Conservation (phyloP, 2,888 invertebrate species). For the Dasysyrphus tricinctus region DNA sequence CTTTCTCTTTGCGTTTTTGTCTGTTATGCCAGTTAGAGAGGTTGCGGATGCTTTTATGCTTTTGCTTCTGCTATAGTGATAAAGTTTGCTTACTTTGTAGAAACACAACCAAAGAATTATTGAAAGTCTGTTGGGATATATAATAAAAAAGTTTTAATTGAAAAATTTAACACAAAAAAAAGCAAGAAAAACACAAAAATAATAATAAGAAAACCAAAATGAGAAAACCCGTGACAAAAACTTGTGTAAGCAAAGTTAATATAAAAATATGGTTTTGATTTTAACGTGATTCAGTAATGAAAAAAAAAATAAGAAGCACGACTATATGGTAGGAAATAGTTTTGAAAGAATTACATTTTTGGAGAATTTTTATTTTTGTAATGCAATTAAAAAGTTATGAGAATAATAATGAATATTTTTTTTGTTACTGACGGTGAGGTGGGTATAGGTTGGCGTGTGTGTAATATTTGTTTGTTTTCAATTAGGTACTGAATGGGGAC, state of each 20-base stretch:
- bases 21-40: conserved; percentile 11
- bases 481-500: not conserved
- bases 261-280: conserved; percentile 38
- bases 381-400: conserved; percentile 54
- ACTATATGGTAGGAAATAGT: conserved; percentile 38
- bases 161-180: conserved; percentile 58
- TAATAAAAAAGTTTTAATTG: conserved; percentile 74
- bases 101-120: conserved; percentile 59
- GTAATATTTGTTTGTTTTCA: not conserved
- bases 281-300: not conserved
- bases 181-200: not conserved
- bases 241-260: conserved; percentile 27
- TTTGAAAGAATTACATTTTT: conserved; percentile 46
- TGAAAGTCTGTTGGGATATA: conserved; percentile 68
- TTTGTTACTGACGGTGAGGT: not conserved
- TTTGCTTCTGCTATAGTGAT: conserved; percentile 53
- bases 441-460: not conserved
- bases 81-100: conserved; percentile 69
- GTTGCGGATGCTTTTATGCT: conserved; percentile 12
- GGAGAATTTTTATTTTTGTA: not conserved
- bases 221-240: conserved; percentile 43
- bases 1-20: conserved; percentile 6
- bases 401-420: not conserved
- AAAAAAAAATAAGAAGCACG: too few relatives aligned
- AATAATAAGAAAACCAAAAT: conserved; percentile 26